Percentiles rank a stretch among this genome's conserved stretches.
These are phyloP conservation scores for Exocentrus adspersus DNA, from an alignment of 2,888 invertebrate species.

Conservation along the genomic window DNA sequence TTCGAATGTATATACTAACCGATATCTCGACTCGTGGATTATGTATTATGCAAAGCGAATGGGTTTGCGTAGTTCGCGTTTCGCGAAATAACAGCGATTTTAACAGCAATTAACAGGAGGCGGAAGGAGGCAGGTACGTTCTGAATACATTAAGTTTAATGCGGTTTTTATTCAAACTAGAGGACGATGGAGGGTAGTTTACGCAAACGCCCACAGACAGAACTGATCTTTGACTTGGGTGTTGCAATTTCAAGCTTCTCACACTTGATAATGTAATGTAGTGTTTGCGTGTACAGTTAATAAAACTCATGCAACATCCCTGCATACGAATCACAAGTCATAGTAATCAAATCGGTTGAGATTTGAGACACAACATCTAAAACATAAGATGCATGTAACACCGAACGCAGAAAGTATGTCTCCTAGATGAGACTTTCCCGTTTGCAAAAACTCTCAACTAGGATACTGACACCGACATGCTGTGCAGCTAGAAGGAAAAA, in stretches of 20 bases:
- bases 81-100: not conserved
- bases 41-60: slow-evolving; percentile 13
- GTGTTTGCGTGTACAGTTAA: no score
- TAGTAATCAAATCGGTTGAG: not conserved
- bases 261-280: no score
- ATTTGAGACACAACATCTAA: slow-evolving; percentile 3
- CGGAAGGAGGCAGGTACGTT: not conserved
- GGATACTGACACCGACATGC: slow-evolving; percentile 20
- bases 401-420: not conserved
- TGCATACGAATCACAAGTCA: no score
- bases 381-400: slow-evolving; percentile 8
- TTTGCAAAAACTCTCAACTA: slow-evolving; percentile 3
- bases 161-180: not conserved
- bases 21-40: not conserved
- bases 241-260: no score
- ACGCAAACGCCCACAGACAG: no score
- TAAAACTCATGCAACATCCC: no score
- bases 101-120: not conserved
- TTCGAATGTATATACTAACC: not conserved
- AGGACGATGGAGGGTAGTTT: not conserved
- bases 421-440: not conserved
- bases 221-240: no score
- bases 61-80: not conserved
- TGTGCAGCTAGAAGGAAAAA: slow-evolving; percentile 5
- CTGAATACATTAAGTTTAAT: slow-evolving; percentile 2